phyloP scores from a whole-genome alignment of 2,888 invertebrate species.

The Pterostichus niger region DNA sequence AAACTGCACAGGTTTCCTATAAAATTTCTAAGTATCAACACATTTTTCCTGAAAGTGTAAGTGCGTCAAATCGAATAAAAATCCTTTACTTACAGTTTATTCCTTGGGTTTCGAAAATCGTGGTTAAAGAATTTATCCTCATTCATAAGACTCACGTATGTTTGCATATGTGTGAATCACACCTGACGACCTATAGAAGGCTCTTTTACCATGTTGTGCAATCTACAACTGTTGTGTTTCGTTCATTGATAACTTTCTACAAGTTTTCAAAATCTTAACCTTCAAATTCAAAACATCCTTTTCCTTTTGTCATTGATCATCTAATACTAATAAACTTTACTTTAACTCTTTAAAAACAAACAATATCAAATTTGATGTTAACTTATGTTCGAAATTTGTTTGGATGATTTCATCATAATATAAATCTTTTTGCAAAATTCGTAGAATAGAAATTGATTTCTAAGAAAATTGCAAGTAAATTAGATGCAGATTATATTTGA shows the following conservation, averaged over 20 bases:
- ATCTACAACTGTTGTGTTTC: background rate
- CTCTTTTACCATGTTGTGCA: slow-evolving; percentile 17
- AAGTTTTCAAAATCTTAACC: slow-evolving; percentile 2
- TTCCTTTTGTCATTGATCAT: background rate
- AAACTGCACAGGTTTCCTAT: background rate
- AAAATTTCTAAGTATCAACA: background rate
- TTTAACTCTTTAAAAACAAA: background rate
- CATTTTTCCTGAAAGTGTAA: background rate
- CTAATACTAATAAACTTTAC: background rate
- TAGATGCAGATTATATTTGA: slow-evolving; percentile 37
- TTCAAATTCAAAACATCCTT: slow-evolving; percentile 31
- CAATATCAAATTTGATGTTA: too few species aligned
- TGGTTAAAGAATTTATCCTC: slow-evolving; percentile 14
- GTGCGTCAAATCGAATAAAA: background rate
- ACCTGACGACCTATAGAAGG: slow-evolving; percentile 14
- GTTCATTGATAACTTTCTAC: slow-evolving; percentile 18
- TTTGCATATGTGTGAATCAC: slow-evolving; percentile 1
- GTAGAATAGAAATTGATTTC: slow-evolving; percentile 20
- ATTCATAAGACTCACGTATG: slow-evolving; percentile 9
- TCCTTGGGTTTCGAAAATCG: background rate
- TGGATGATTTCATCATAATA: slow-evolving; percentile 4
- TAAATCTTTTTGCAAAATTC: background rate
- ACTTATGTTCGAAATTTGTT: background rate
- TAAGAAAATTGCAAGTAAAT: background rate
- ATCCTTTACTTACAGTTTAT: background rate